Conservation (phyloP, 2,113 vertebrate species). For the Syrrhaptes paradoxus region DNA sequence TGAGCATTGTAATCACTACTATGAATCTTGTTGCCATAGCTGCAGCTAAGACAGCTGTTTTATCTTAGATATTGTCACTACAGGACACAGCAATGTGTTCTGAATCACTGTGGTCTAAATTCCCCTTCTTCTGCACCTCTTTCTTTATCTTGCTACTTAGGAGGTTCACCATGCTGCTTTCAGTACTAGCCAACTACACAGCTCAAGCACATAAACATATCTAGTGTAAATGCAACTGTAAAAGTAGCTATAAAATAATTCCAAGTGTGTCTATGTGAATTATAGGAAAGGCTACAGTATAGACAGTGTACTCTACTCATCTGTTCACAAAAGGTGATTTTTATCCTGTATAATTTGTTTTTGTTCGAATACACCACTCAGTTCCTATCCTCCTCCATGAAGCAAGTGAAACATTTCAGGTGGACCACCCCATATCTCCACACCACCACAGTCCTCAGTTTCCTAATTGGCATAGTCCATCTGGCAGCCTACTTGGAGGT, state of each 20-base stretch:
- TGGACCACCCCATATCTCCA: accelerated
- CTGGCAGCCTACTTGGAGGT: not conserved
- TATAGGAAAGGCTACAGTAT: not conserved
- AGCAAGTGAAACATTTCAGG: not conserved
- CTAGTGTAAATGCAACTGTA: not conserved
- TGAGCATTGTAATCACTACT: not conserved
- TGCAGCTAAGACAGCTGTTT: not conserved
- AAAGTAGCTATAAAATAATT: not conserved
- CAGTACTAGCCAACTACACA: not conserved
- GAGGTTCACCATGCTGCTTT: not conserved
- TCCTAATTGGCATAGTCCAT: not conserved
- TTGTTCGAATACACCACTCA: not conserved
- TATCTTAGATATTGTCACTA: not conserved
- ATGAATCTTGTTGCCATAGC: not conserved
- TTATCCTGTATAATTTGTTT: not conserved
- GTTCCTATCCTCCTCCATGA: not conserved
- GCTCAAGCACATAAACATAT: not conserved
- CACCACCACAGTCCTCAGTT: not conserved
- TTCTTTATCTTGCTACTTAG: not conserved
- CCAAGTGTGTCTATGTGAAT: not conserved
- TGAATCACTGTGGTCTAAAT: not conserved
- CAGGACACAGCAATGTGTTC: not conserved
- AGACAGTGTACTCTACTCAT: not conserved
- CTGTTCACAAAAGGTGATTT: not conserved
- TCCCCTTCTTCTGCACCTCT: not conserved